Percentiles rank a stretch among this genome's conserved stretches.
phyloP scores from a whole-genome alignment of 2,888 invertebrate species.

The Zhuqinia jingwanae region DNA sequence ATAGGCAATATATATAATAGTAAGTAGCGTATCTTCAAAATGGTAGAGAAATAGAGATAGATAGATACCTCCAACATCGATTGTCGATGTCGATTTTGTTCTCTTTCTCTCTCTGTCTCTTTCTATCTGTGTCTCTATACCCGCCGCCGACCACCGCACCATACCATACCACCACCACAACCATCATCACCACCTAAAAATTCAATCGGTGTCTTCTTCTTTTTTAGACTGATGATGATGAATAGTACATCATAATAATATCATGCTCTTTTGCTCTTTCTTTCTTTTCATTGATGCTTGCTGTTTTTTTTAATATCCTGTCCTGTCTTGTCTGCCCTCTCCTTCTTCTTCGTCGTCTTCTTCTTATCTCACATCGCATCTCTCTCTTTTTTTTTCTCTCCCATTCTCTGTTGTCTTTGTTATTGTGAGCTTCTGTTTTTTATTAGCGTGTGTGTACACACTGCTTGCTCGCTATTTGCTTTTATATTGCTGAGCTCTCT shows the following conservation, averaged over 20 bases:
- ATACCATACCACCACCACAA: neutral
- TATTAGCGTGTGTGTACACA: neutral
- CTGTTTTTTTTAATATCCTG: constrained; percentile 25
- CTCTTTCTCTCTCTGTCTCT: neutral
- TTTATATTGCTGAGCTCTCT: neutral
- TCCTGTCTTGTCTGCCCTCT: neutral
- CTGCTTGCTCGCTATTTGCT: neutral
- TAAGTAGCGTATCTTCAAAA: neutral
- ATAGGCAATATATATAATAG: neutral
- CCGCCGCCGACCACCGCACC: neutral
- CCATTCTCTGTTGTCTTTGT: constrained; percentile 13
- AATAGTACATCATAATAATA: neutral
- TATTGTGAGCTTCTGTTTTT: constrained; percentile 18
- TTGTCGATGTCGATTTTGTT: no score
- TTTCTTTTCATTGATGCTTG: constrained; percentile 31
- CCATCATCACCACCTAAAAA: neutral
- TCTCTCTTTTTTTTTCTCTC: neutral
- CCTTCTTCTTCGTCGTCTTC: no score
- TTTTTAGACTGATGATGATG: neutral
- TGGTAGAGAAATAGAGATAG: neutral
- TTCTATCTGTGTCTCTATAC: neutral
- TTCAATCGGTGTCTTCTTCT: neutral
- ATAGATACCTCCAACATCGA: constrained; percentile 51
- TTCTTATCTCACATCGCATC: neutral
- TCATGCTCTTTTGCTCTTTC: constrained; percentile 1